Evolutionary conservation across 2,113 vertebrate species (phyloP).

Genomic region (Steatornis caripensis): DNA sequence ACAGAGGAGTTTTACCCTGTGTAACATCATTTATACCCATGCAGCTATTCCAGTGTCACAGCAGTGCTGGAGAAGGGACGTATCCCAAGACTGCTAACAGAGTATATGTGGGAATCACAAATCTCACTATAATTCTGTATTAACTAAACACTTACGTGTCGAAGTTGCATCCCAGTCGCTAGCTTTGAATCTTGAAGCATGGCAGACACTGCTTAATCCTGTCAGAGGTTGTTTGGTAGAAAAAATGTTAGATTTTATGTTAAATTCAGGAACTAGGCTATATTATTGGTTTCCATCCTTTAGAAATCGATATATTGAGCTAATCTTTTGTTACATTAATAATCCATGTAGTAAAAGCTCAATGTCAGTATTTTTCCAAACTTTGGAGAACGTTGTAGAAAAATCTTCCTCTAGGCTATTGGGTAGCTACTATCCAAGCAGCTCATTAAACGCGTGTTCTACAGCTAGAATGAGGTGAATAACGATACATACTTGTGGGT

Average conservation of each 20-base stretch:
- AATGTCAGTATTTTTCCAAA: neutral
- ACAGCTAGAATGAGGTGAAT: neutral
- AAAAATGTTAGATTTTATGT: neutral
- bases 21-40: neutral
- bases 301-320: neutral
- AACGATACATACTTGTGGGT: neutral
- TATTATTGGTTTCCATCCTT: neutral
- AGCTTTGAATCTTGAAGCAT: neutral
- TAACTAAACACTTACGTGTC: neutral
- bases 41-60: neutral
- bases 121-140: neutral
- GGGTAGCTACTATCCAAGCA: neutral
- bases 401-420: neutral
- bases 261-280: neutral
- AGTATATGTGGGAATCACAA: neutral
- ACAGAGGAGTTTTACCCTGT: neutral
- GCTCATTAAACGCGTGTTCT: neutral
- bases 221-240: neutral
- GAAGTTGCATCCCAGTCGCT: neutral
- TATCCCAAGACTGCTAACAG: neutral
- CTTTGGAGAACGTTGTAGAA: neutral
- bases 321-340: neutral
- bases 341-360: fast-evolving
- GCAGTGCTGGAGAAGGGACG: neutral
- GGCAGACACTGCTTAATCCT: neutral